These are phyloP conservation scores for Danio albolineatus DNA, from an alignment of 2,797 vertebrate genomes.

Conservation along the genomic window DNA sequence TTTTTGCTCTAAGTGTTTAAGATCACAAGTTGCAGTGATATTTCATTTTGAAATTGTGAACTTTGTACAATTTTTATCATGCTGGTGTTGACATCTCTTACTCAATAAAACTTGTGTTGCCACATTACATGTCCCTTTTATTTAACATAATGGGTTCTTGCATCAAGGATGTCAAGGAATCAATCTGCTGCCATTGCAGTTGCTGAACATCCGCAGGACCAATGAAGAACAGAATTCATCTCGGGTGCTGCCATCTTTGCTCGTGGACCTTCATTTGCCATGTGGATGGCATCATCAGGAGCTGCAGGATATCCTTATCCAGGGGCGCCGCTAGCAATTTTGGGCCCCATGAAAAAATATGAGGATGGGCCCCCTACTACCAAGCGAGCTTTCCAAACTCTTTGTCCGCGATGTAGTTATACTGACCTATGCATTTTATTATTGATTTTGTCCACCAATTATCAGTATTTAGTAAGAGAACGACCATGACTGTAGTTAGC, in stretches of 20 bases:
- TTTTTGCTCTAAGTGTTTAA: slow-evolving; percentile 96
- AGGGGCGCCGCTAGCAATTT: no score
- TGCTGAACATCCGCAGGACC: not conserved
- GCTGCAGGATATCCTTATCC: no score
- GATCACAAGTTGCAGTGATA: slow-evolving; percentile 98
- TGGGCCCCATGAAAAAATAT: no score
- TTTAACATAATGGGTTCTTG: not conserved
- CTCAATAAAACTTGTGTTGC: slow-evolving; percentile 99
- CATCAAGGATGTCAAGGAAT: not conserved
- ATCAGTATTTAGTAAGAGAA: no score
- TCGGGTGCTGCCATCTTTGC: not conserved
- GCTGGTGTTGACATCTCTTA: slow-evolving; percentile 99
- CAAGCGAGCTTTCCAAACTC: no score
- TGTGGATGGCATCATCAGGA: no score
- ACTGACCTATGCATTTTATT: no score
- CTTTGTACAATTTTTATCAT: slow-evolving; percentile 99
- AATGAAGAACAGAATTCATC: not conserved
- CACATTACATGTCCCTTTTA: slow-evolving; percentile 55
- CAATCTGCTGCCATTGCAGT: not conserved
- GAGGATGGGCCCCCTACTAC: no score
- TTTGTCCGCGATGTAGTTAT: no score
- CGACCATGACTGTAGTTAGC: no score
- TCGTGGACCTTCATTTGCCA: no score
- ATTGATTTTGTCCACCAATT: no score
- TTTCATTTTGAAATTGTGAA: slow-evolving; percentile 99